Evolutionary conservation across 2,797 vertebrate species (phyloP).

Genomic region (Epinephelus awoara): DNA sequence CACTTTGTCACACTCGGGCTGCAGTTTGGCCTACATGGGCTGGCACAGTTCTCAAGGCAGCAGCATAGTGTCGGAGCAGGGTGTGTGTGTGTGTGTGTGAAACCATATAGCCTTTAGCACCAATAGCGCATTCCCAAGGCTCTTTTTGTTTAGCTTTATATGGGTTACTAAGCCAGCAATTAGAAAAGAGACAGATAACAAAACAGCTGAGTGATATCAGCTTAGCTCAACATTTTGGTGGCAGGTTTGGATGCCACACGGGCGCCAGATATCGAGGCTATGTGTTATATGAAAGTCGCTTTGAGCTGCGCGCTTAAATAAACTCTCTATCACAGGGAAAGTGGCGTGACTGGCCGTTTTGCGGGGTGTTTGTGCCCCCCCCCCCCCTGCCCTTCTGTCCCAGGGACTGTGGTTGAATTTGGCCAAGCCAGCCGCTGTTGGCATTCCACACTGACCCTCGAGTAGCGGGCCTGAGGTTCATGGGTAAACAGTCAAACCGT

Average conservation of each 20-base stretch:
- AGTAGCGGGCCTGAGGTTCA: constrained; percentile 74
- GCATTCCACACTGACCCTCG: constrained; percentile 79
- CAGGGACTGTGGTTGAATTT: constrained; percentile 56
- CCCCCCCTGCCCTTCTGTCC: constrained; percentile 29
- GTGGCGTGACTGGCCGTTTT: constrained; percentile 54
- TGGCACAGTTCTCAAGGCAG: constrained; percentile 55
- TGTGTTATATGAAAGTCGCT: constrained; percentile 54
- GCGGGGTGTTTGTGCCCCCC: constrained; percentile 49
- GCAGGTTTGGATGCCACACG: constrained; percentile 55
- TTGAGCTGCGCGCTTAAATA: constrained; percentile 61
- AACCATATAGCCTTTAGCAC: constrained; percentile 53
- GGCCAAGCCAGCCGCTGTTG: constrained; percentile 49
- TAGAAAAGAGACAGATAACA: constrained; percentile 36
- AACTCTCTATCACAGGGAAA: constrained; percentile 59
- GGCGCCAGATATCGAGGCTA: constrained; percentile 60
- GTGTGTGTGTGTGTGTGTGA: constrained; percentile 52
- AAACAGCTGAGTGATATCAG: constrained; percentile 48
- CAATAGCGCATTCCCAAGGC: constrained; percentile 32
- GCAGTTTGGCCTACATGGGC: constrained; percentile 52
- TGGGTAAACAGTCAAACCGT: constrained; percentile 73
- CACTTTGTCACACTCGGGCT: constrained; percentile 51
- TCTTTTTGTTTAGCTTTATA: constrained; percentile 33
- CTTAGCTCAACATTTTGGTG: constrained; percentile 60
- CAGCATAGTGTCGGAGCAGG: constrained; percentile 32
- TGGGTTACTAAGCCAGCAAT: constrained; percentile 35